Base-by-base conservation (phyloP, 2,888 invertebrate species). In the Halictus ligatus region DNA sequence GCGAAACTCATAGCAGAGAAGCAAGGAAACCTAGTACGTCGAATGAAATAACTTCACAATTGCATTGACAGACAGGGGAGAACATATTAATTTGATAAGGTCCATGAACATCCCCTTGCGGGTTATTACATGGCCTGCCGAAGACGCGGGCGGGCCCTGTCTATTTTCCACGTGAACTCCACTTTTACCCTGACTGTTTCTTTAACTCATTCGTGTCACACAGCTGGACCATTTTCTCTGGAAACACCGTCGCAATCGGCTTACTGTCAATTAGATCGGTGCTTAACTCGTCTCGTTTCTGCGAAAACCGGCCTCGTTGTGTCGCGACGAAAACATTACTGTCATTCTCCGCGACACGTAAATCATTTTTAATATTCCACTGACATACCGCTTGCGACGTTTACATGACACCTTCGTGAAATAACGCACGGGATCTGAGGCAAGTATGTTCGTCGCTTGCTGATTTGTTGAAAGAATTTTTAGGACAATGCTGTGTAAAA, bases 211-310 rank as follows among this genome's bases (percentile, higher is more conserved):
- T 0, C 35, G 25, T 21, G 18, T 40, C 48, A n/a, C 58, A 43
- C 35, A n/a, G 25, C 13, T 71, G 48, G 35, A 43, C 13, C 83
- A 48, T 80, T 81, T 86, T 25, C 43, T 75, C 72, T 80, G 74
- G 40, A 54, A 78, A 54, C 75, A 46, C 40, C 84, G 10, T 79
- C 80, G 75, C 89, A 89, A 91, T 92, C 87, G 89, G 89, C 85
- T 89, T 84, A 77, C 83, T 84, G 92, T 92, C 92, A 92, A 92
- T 92, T 92, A 92, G 85, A 85, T 54, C n/a, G 54, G n/a, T 54
- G 54, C n/a, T 54, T 54, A 54, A 54, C n/a, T 54, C n/a, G 54
- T 54, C 54, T 10, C 54, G 10, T 54, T 54, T n/a, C 54, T n/a
- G n/a, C n/a, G 54, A 54, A n/a, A 54, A 54, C n/a, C 54, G 8